Evolutionary conservation across 2,113 vertebrate genomes (phyloP), one percentile per base, ranked within the genome.

Genomic region (Macquaria australasica): DNA sequence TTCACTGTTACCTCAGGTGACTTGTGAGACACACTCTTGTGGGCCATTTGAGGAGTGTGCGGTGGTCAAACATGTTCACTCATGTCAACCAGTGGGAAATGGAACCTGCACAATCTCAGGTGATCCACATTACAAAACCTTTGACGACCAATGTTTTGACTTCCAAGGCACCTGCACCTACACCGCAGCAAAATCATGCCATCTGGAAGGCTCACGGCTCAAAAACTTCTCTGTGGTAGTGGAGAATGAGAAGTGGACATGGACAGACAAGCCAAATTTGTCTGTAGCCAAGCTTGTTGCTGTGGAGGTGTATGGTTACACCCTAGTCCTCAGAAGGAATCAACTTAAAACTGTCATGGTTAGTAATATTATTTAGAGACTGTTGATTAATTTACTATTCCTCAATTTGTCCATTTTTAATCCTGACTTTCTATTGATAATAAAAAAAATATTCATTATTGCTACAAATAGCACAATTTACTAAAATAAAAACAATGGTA

Each of bases 161-260:
- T 91, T 95, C 73, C 90, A 85, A 20, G 92, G 91, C 45, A 86
- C 87, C n/a, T 94, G 95, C 88, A 93, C 92, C n/a, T 95, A 91
- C 43, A 80, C 73, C 0, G 86, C 91, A 28, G 79, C 88, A 31
- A 53, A 89, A 68, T 73, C 67, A 2, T 83, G 79, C 56, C 60
- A 82, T 20, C 53, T 76, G 63, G 82, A 45, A 1, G 56, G 16
- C 48, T 77, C 59, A 2, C 14, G n/a, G 0, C 51, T 93, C 41
- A 53, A 56, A 7, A 6, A 81, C 6, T 93, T 95, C 45, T n/a
- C 72, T 0, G 92, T 94, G 79, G 28, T 59, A 0, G 87, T 94
- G 64, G 84, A 95, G 55, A 94, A 93, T 21, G 93, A 83, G 79
- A 80, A 81, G 41, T 90, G 90, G 87, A 53, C 63, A 39, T 90